phyloP scores from a whole-genome alignment of 2,888 invertebrate genomes.

The Chaitophorus viminalis region DNA sequence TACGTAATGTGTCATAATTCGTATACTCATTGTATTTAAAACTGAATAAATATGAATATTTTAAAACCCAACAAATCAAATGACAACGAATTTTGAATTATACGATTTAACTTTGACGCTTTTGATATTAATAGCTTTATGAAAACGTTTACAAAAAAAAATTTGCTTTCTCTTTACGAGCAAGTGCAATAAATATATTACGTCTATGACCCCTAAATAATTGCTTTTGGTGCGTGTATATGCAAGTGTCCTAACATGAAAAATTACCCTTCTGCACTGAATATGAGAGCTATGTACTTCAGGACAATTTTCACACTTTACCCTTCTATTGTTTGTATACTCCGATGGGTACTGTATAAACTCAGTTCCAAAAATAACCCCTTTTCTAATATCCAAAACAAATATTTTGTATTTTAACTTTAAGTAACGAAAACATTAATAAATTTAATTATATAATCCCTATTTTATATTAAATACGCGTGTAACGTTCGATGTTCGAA shows the following conservation, averaged over 20 bases:
- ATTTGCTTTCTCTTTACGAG: too few species aligned
- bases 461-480: not conserved
- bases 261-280: not conserved
- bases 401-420: not conserved
- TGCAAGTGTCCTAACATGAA: not conserved
- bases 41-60: too few species aligned
- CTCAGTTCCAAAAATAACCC: conserved; percentile 4
- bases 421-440: conserved; percentile 18
- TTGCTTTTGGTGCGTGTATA: too few species aligned
- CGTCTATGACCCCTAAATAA: too few species aligned
- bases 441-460: not conserved
- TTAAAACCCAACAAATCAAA: too few species aligned
- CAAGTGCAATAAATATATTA: too few species aligned
- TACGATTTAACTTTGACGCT: not conserved
- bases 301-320: conserved; percentile 15
- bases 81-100: too few species aligned
- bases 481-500: not conserved
- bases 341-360: conserved; percentile 5
- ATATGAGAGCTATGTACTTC: conserved; percentile 13
- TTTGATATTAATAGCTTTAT: not conserved
- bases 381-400: conserved; percentile 26
- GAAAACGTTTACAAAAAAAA: not conserved
- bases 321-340: not conserved
- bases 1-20: too few species aligned
- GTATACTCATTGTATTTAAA: too few species aligned